Conservation (phyloP, 2,797 vertebrate species). For the Aphelocoma californica region DNA sequence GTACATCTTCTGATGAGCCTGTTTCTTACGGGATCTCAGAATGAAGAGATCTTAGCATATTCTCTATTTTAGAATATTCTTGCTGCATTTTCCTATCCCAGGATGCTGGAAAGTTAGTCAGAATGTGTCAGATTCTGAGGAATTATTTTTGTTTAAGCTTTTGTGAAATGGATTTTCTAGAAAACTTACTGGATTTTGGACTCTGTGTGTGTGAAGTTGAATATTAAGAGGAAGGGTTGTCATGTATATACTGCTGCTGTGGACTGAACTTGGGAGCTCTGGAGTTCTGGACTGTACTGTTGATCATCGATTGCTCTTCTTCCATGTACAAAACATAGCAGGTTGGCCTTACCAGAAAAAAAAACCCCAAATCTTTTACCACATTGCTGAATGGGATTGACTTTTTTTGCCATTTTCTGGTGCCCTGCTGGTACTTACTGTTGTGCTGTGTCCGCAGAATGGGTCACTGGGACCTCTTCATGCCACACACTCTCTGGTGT, state of each 20-base stretch:
- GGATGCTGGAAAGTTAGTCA: not conserved
- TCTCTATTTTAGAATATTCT: not conserved
- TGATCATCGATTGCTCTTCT: not conserved
- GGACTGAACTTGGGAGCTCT: not conserved
- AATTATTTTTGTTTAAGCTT: not conserved
- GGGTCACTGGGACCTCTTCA: not conserved
- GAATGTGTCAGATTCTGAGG: not conserved
- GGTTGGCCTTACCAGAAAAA: constrained; percentile 9
- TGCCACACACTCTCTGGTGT: rapidly evolving
- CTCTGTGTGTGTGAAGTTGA: not conserved
- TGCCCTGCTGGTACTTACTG: not conserved
- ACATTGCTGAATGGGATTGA: not conserved
- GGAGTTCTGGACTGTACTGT: not conserved
- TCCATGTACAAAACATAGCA: not conserved
- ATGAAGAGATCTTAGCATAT: not conserved
- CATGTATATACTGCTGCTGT: not conserved
- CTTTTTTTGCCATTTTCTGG: not conserved
- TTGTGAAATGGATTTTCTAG: constrained; percentile 9
- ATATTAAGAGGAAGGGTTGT: not conserved
- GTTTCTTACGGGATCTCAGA: not conserved
- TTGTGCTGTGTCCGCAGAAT: not conserved
- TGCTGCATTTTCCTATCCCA: not conserved
- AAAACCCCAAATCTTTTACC: not conserved
- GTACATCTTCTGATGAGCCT: not conserved
- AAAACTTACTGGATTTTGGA: not conserved